phyloP scores from a whole-genome alignment of 2,888 invertebrate genomes.

The Parelbella ahira region DNA sequence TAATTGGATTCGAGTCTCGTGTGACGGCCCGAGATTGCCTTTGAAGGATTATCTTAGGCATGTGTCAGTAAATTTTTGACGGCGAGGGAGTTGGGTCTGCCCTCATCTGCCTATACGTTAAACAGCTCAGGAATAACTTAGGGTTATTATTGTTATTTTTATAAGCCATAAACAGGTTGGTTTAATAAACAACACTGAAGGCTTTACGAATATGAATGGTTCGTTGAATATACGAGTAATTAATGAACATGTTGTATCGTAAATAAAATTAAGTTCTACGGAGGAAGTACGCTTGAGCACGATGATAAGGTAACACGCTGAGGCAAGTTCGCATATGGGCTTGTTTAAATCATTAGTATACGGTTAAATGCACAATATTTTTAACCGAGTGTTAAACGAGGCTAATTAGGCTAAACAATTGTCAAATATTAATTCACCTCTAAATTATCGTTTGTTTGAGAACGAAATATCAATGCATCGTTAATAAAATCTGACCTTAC shows the following conservation, averaged over 20 bases:
- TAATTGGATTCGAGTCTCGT: constrained; percentile 53
- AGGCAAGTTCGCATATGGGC: constrained; percentile 13
- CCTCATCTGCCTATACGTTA: constrained; percentile 21
- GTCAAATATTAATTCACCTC: too few relatives aligned
- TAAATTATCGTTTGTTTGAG: too few relatives aligned
- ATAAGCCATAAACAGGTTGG: constrained; percentile 7
- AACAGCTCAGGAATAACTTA: constrained; percentile 5
- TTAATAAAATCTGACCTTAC: too few relatives aligned
- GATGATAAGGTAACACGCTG: constrained; percentile 18
- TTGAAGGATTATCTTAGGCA: constrained; percentile 38
- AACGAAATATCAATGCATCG: too few relatives aligned
- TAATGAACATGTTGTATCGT: constrained; percentile 19
- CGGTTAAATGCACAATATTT: too few relatives aligned
- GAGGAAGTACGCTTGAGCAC: constrained; percentile 15
- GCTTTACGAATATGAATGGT: constrained; percentile 9
- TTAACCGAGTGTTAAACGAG: too few relatives aligned
- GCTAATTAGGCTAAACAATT: too few relatives aligned
- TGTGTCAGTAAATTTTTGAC: constrained; percentile 34
- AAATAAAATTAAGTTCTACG: constrained; percentile 15
- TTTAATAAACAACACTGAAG: too few relatives aligned
- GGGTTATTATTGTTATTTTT: too few relatives aligned
- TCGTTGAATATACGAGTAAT: constrained; percentile 9
- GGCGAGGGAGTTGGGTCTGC: constrained; percentile 28
- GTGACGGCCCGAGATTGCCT: constrained; percentile 38
- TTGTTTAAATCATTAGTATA: too few relatives aligned